phyloP scores from a whole-genome alignment of 2,888 invertebrate species.

The Drosophila longiperda region DNA sequence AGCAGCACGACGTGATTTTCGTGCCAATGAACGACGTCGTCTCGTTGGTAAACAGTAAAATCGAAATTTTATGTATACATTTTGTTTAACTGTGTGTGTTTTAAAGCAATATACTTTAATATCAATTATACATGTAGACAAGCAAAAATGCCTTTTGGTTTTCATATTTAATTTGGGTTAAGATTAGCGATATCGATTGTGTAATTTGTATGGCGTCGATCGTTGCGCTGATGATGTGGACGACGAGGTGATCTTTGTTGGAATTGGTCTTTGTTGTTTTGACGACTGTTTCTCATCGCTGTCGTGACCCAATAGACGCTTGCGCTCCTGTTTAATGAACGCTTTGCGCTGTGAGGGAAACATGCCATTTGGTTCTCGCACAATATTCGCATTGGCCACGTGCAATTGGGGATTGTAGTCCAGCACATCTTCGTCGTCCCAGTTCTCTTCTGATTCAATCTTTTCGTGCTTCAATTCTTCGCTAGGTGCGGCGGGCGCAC shows the following conservation, averaged over 20 bases:
- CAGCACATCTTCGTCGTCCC: constrained; percentile 59
- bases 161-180: background rate
- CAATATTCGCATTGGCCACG: constrained; percentile 63
- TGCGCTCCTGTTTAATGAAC: constrained; percentile 78
- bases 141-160: background rate
- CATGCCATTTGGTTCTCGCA: constrained; percentile 71
- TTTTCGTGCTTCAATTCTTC: constrained; percentile 59
- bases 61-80: background rate
- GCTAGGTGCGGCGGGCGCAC: constrained; percentile 36
- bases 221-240: background rate
- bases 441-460: constrained; percentile 64
- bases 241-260: background rate
- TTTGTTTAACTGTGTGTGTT: background rate
- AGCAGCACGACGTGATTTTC: constrained; percentile 18
- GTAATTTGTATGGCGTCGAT: constrained; percentile 10
- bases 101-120: background rate
- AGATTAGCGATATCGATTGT: constrained; percentile 13
- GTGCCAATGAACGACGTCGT: constrained; percentile 33
- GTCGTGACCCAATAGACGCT: constrained; percentile 63
- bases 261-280: background rate
- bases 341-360: constrained; percentile 72
- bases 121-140: background rate
- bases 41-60: constrained; percentile 11
- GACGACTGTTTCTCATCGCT: constrained; percentile 16
- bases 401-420: constrained; percentile 80